Conservation (phyloP, 2,797 vertebrate genomes). For the Prionace glauca region DNA sequence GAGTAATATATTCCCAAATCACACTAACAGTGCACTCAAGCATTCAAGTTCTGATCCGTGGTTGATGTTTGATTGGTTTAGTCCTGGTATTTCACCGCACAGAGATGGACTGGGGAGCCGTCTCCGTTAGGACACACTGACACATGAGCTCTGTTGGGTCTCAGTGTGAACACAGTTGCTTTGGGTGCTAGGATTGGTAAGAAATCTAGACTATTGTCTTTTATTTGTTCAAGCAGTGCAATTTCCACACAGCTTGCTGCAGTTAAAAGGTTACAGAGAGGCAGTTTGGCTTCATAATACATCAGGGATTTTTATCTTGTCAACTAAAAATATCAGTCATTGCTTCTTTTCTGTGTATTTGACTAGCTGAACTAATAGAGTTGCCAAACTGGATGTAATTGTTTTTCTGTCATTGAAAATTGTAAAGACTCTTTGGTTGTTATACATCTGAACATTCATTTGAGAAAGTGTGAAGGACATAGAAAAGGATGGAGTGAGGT, state of each 20-base stretch:
- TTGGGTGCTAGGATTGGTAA: slow-evolving; percentile 50
- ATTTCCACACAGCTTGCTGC: neutral
- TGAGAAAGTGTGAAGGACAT: neutral
- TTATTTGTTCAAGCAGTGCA: neutral
- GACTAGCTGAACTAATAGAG: slow-evolving; percentile 30
- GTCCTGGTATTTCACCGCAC: slow-evolving; percentile 49
- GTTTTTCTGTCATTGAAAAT: neutral
- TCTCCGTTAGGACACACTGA: slow-evolving; percentile 56
- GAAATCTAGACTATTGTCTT: neutral
- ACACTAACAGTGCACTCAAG: slow-evolving; percentile 54
- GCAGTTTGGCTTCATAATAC: neutral
- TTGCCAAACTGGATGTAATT: neutral
- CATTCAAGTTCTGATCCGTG: slow-evolving; percentile 46
- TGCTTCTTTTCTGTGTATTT: neutral
- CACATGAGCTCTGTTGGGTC: slow-evolving; percentile 50
- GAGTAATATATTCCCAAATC: slow-evolving; percentile 60
- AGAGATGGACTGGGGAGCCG: slow-evolving; percentile 54
- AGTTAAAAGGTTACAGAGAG: neutral
- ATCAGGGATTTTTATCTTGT: slow-evolving; percentile 26
- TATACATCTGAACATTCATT: neutral
- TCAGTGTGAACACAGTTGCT: slow-evolving; percentile 58
- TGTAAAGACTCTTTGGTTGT: neutral
- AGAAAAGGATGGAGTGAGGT: neutral
- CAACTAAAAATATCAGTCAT: neutral
- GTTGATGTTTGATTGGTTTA: slow-evolving; percentile 56